A percentile compares a stretch with the other conserved stretches of the same genome.
phyloP scores from a whole-genome alignment of 2,888 invertebrate genomes.

The Eristalinus aeneus region DNA sequence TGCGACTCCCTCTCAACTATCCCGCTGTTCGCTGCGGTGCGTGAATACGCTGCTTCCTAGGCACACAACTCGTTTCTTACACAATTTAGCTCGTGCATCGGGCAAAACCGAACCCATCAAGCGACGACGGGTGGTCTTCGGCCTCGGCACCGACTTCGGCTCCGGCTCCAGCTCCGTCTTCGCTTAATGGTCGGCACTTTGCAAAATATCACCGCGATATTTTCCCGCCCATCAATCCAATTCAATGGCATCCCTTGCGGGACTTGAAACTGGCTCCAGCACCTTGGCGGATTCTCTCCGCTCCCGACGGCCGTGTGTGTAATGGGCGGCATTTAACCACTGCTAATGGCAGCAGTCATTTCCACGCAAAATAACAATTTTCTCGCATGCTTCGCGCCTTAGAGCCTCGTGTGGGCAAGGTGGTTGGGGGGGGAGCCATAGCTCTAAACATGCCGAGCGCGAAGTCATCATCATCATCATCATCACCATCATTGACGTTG shows the following conservation, averaged over 20 bases:
- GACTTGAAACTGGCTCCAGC: background rate
- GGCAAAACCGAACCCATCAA: conserved; percentile 43
- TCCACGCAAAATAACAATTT: conserved; percentile 68
- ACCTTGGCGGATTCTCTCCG: background rate
- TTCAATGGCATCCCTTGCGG: conserved; percentile 23
- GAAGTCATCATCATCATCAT: conserved; percentile 34
- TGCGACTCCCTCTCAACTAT: conserved; percentile 3
- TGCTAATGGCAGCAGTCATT: conserved; percentile 64
- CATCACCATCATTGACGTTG: background rate
- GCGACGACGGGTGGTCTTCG: background rate
- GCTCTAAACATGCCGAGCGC: conserved; percentile 4
- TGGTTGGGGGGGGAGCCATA: background rate
- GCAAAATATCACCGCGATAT: conserved; percentile 16
- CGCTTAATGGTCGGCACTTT: background rate
- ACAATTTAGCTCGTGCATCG: conserved; percentile 47
- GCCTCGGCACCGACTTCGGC: background rate
- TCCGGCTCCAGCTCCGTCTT: background rate
- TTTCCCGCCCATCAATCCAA: conserved; percentile 52
- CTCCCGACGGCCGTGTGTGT: conserved; percentile 14
- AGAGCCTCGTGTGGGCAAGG: conserved; percentile 8
- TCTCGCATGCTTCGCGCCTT: conserved; percentile 52
- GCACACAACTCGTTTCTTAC: conserved; percentile 41
- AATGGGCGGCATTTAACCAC: conserved; percentile 58
- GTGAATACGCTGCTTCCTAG: conserved; percentile 11
- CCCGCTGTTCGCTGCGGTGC: background rate